Evolutionary conservation across 2,888 invertebrate species (phyloP).

Genomic region (Vesta saturnalis): DNA sequence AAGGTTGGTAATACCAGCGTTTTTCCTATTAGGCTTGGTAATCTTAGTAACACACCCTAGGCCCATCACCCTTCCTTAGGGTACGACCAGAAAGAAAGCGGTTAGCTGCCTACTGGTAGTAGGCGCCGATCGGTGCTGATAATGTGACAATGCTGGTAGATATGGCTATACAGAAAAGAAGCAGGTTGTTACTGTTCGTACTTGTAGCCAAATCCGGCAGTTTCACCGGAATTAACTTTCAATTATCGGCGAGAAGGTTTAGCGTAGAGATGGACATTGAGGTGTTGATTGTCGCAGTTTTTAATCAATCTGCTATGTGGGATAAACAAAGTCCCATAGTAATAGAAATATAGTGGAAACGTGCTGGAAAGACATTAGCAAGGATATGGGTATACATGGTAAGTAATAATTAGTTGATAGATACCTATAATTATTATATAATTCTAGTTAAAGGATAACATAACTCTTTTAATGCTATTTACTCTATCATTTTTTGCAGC

Average conservation of each 20-base stretch:
- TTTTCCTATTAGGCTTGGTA: too few species aligned
- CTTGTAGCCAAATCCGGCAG: not conserved
- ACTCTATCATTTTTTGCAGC: too few species aligned
- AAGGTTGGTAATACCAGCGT: too few species aligned
- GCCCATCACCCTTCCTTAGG: too few species aligned
- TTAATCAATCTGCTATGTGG: not conserved
- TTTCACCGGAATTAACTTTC: too few species aligned
- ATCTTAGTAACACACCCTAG: too few species aligned
- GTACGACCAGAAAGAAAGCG: too few species aligned
- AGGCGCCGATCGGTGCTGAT: not conserved
- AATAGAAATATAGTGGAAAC: not conserved
- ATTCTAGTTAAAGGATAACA: too few species aligned
- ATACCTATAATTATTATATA: too few species aligned
- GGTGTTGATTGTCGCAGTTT: not conserved
- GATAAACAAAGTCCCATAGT: not conserved
- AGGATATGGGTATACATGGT: not conserved
- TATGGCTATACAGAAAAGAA: not conserved
- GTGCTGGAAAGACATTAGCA: not conserved
- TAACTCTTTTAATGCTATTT: not conserved
- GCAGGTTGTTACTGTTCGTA: not conserved
- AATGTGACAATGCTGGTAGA: too few species aligned
- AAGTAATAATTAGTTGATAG: too few species aligned
- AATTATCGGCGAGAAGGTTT: not conserved
- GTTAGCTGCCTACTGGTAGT: not conserved
- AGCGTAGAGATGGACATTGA: not conserved